Evolutionary conservation across 2,113 vertebrate genomes (phyloP).

Genomic region (Chiloscyllium plagiosum): DNA sequence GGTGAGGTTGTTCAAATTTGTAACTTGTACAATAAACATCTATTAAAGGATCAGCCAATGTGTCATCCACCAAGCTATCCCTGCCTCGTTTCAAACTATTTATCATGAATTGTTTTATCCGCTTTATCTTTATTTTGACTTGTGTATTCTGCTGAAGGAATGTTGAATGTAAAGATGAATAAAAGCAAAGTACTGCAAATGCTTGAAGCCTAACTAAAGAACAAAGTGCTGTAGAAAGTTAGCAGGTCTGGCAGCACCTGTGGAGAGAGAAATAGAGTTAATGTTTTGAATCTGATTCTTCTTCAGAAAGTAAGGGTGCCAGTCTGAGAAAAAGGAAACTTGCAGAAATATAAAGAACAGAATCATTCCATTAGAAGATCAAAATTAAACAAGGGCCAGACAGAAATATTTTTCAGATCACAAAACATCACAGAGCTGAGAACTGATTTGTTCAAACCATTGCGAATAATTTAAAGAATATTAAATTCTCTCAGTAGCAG

Average conservation of each 20-base stretch:
- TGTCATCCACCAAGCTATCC: not conserved
- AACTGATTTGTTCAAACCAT: not conserved
- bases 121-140: not conserved
- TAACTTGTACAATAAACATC: not conserved
- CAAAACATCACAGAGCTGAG: not conserved
- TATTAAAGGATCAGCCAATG: not conserved
- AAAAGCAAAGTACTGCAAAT: too few relatives aligned
- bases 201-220: too few relatives aligned
- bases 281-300: too few relatives aligned
- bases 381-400: not conserved
- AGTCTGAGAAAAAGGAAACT: not conserved
- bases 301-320: not conserved
- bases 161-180: not conserved
- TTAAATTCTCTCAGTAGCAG: not conserved
- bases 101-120: not conserved
- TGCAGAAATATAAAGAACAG: not conserved
- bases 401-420: too few relatives aligned
- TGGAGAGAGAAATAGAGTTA: too few relatives aligned
- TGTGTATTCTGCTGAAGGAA: not conserved
- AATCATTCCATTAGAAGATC: not conserved
- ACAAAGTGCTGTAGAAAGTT: too few relatives aligned
- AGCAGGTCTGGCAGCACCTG: too few relatives aligned
- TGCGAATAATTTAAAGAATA: not conserved
- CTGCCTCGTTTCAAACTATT: not conserved
- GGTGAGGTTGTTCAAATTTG: not conserved